Evolutionary conservation across 2,888 invertebrate genomes (phyloP), one percentile per base, ranked within the genome.

Genomic region (Cerastis rubricosa): DNA sequence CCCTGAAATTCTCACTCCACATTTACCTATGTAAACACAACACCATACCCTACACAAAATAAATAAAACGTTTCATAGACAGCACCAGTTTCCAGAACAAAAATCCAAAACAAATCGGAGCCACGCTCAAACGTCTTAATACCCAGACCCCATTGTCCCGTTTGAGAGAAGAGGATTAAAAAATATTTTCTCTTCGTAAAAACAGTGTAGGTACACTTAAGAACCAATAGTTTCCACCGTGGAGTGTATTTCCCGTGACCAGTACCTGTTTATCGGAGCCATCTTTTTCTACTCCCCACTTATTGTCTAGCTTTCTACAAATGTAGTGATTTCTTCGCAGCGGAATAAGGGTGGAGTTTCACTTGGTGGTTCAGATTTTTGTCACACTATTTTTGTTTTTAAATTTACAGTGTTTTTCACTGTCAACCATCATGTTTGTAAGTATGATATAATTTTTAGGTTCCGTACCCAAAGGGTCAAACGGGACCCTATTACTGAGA

Each of bases 301-400:
- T 83, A 85, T 88, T 88, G 88, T 89, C 88, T 86, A 86, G 87
- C 76, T 80, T 83, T 78, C 89, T 72, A 84, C 89, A 88, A 88
- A 81, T 86, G 81, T 81, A 81, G 82, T 85, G 89, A 89, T 88
- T 88, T 89, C 89, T 88, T 86, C 77, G 77, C 78, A 47, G 43
- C 19, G 47, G 12, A 51, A 49, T 86, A 85, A 83, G 68, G 88
- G 8, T 43, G 75, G 83, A 3, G 69, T n/a, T 74, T 11, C 43
- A 79, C 35, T 17, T 35, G 43, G 35, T 5, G 14, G 1, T 40
- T 11, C 5, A 0, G 3, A 22, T 25, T 49, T 72, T 61, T 63
- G 6, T 54, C 14, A 9, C 35, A 19, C 1, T 11, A 0, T 6
- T 57, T 25, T 14, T 19, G 19, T 49, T 49, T 19, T n/a, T n/a